Evolutionary conservation across 2,888 invertebrate species (phyloP), one percentile per base, ranked within the genome.

Genomic region (Flabesymbios commensalis): DNA sequence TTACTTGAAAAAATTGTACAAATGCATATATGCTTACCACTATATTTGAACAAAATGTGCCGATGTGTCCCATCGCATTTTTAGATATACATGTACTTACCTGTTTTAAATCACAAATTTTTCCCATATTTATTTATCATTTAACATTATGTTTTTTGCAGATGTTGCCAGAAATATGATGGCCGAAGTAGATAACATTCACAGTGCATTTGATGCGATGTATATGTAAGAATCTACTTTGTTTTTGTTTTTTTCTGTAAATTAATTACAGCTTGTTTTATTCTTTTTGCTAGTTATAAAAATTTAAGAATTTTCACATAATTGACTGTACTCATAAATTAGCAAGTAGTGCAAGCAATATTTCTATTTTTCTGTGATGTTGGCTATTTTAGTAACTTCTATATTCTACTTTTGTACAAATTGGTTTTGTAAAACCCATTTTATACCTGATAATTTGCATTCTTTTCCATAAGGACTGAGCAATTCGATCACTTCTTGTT

Each of bases 401-500:
- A n/a, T n/a, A n/a, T n/a, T n/a, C n/a, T n/a, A n/a, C n/a, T n/a
- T n/a, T n/a, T n/a, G n/a, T n/a, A n/a, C n/a, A n/a, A n/a, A n/a
- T n/a, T n/a, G n/a, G n/a, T n/a, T n/a, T n/a, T n/a, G n/a, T n/a
- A n/a, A n/a, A n/a, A n/a, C n/a, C n/a, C n/a, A n/a, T n/a, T n/a
- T n/a, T n/a, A n/a, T n/a, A n/a, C n/a, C n/a, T n/a, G n/a, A n/a
- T n/a, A n/a, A n/a, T n/a, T n/a, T n/a, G n/a, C 22, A 26, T 26
- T 49, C 7, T 33, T 45, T 47, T 32, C 31, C 33, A 28, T 24
- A 26, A 57, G 39, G 36, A 36, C 39, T 4, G 49, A 53, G 14
- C 75, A 77, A 68, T 78, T 81, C 72, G 80, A 82, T 67, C 72
- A 76, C 39, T 81, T 81, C 58, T 71, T 82, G 39, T 63, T 78